phyloP scores from a whole-genome alignment of 2,113 vertebrate genomes.

The Mormyrus iriodes region DNA sequence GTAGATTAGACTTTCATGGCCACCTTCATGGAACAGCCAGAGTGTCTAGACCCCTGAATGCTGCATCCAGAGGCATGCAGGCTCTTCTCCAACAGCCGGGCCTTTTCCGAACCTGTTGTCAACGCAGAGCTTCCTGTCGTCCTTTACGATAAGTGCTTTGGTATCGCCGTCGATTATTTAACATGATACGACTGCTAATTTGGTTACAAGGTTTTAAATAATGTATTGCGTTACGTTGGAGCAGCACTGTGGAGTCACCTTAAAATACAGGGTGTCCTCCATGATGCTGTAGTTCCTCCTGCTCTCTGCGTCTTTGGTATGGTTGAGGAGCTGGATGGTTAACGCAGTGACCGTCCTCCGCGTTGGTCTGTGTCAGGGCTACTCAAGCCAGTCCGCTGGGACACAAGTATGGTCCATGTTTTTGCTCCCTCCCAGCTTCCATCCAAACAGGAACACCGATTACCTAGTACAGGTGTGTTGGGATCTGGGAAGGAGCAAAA shows the following conservation, averaged over 20 bases:
- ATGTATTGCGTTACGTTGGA: not conserved
- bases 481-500: not conserved
- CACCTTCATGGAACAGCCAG: not conserved
- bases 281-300: not conserved
- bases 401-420: not conserved
- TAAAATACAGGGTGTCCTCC: not conserved
- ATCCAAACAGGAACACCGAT: not conserved
- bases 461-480: not conserved
- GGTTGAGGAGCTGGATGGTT: not conserved
- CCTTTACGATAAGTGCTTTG: not conserved
- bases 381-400: not conserved
- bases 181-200: not conserved
- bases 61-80: not conserved
- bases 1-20: not conserved
- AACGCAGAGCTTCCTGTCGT: not conserved
- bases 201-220: not conserved
- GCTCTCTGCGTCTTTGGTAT: not conserved
- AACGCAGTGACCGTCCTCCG: not conserved
- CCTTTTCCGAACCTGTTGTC: not conserved
- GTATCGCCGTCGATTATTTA: not conserved
- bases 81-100: not conserved
- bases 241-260: not conserved
- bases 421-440: not conserved
- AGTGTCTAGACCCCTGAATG: not conserved
- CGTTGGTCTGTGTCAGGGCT: not conserved